These are phyloP conservation scores for Alouatta palliata DNA, from an alignment of 2,113 vertebrate species.

Conservation along the genomic window DNA sequence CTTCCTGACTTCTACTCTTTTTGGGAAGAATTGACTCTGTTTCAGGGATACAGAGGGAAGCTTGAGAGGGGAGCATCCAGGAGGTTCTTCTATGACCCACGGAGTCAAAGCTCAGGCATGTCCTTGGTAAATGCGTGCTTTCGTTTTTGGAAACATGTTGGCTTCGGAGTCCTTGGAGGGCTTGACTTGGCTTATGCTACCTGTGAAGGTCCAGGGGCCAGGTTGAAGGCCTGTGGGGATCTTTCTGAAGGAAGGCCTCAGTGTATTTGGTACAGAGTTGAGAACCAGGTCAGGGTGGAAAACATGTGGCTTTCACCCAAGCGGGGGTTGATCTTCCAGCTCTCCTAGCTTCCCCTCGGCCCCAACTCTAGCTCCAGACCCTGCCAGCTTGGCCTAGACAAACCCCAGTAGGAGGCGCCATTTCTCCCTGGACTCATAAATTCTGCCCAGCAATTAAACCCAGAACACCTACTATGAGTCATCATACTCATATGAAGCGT, in stretches of 20 bases:
- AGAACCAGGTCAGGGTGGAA: background rate
- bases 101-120: background rate
- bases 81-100: background rate
- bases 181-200: background rate
- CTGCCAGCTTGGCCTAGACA: background rate
- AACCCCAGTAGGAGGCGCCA: background rate
- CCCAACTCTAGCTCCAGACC: background rate
- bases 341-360: background rate
- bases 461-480: background rate
- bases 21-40: background rate
- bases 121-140: background rate
- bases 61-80: background rate
- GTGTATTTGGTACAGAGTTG: background rate
- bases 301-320: background rate
- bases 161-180: background rate
- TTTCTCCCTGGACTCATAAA: background rate
- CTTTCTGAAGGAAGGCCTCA: background rate
- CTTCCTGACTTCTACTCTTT: background rate
- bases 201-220: background rate
- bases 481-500: background rate
- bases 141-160: background rate
- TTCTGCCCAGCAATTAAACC: background rate
- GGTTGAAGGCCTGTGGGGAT: background rate
- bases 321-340: background rate
- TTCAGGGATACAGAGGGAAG: background rate